Percentiles rank a stretch among this genome's conserved stretches.
These are phyloP conservation scores for Brenthis daphne DNA, from an alignment of 2,888 invertebrate species.

Conservation along the genomic window DNA sequence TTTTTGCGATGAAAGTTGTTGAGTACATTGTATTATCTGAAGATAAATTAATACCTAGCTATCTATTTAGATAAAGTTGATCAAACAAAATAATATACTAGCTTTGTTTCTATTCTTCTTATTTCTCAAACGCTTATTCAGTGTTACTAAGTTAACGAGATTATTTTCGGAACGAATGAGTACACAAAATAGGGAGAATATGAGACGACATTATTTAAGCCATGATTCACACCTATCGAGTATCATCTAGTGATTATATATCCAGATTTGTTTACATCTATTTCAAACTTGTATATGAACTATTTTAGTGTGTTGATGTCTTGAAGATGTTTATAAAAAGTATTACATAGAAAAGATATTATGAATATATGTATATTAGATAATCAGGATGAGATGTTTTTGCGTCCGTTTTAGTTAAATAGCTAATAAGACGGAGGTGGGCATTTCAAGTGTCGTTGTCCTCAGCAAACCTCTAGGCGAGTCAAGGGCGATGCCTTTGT, in stretches of 20 bases:
- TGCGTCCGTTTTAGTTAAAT: constrained; percentile 17
- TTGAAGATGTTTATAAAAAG: neutral
- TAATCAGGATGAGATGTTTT: constrained; percentile 22
- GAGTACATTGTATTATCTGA: neutral
- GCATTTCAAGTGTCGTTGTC: constrained; percentile 57
- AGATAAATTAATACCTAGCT: neutral
- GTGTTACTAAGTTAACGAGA: constrained; percentile 28
- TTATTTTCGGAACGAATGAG: constrained; percentile 31
- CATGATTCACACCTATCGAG: constrained; percentile 31
- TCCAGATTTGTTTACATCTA: constrained; percentile 4
- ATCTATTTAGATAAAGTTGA: neutral
- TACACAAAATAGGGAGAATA: constrained; percentile 21
- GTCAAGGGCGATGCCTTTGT: constrained; percentile 65
- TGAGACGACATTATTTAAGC: constrained; percentile 26
- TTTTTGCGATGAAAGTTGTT: neutral
- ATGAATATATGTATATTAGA: neutral
- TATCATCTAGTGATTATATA: constrained; percentile 14
- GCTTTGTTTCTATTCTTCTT: constrained; percentile 3
- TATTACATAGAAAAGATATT: neutral
- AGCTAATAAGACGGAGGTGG: constrained; percentile 34
- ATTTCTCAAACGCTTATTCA: constrained; percentile 22
- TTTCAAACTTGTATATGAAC: neutral
- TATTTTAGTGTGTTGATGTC: neutral
- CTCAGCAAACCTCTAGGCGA: constrained; percentile 56
- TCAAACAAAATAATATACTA: neutral